phyloP scores from a whole-genome alignment of 2,888 invertebrate species.

The Isoperla grammatica region DNA sequence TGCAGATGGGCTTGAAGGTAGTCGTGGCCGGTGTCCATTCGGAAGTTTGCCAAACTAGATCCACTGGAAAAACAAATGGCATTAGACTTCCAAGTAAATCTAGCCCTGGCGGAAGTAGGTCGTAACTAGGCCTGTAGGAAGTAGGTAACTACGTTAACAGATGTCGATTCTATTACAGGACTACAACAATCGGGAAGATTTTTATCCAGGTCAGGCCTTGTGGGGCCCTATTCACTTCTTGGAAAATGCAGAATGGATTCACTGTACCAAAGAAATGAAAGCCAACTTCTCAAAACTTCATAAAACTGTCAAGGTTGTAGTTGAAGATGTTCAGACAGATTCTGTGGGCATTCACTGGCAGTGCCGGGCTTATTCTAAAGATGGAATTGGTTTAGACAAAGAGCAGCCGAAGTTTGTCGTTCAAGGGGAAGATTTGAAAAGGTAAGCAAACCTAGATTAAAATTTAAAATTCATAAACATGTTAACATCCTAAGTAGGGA shows the following conservation, averaged over 20 bases:
- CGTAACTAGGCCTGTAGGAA: too few species aligned
- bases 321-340: constrained; percentile 75
- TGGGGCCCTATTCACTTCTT: constrained; percentile 67
- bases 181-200: constrained; percentile 50
- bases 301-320: constrained; percentile 51
- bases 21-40: constrained; percentile 1
- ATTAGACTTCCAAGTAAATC: too few species aligned
- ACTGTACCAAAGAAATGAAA: constrained; percentile 69
- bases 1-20: too few species aligned
- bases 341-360: constrained; percentile 85
- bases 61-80: too few species aligned
- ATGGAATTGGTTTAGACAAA: constrained; percentile 48
- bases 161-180: constrained; percentile 41
- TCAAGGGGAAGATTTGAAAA: constrained; percentile 49
- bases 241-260: constrained; percentile 75
- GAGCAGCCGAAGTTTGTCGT: constrained; percentile 49
- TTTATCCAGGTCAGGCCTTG: constrained; percentile 68
- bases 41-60: too few species aligned
- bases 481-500: too few species aligned
- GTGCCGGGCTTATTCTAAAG: constrained; percentile 63
- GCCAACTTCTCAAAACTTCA: constrained; percentile 42
- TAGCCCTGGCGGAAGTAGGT: too few species aligned
- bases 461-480: too few species aligned
- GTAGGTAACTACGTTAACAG: not conserved
- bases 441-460: constrained; percentile 37